Base-by-base conservation (phyloP, 2,113 vertebrate genomes). In the Diphyllodes magnificus region DNA sequence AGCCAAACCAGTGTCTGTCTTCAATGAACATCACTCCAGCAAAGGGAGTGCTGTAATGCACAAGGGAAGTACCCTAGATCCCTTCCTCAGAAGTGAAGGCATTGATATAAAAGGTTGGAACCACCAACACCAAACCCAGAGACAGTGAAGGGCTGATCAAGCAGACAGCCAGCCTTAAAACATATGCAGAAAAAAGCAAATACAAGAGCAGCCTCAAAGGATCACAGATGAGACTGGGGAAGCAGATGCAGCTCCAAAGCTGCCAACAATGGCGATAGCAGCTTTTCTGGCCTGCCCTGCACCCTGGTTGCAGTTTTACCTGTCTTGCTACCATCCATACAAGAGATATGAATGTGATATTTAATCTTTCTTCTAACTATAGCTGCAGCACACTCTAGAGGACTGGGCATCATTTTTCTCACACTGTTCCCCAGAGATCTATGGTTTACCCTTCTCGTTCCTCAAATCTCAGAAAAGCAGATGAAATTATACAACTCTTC, bases 171-270 rank as follows among this genome's bases (percentile, higher is more conserved):
- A 81, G 13, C 8, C 27, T 49, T 25, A 86, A 84, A 94, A 44
- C 3, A 6, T 25, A 11, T 0, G 20, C 3, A 5, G 5, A 37
- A 23, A 84, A 69, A 72, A 49, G 11, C 5, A 33, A n/a, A 69
- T 4, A 21, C 10, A 27, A 49, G 17, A 42, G 11, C 18, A 54
- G 22, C 9, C 28, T 68, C 21, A 42, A 39, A 70, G 20, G 23
- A 66, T 35, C 37, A n/a, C 28, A 73, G 44, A 53, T 22, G 33
- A 59, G 35, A 11, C n/a, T 7, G 17, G 7, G 14, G 30, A 68
- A 73, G 9, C 2, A 92, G 44, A 72, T 5, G 2, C 35, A 88
- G 28, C 15, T 24, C 66, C 64, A 63, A 85, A 79, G 27, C 27
- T 90, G 37, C 39, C 44, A 80, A 0, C 9, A 22, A 4, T 30